These are phyloP conservation scores for Anableps anableps DNA, from an alignment of 2,797 vertebrate genomes.

Conservation along the genomic window DNA sequence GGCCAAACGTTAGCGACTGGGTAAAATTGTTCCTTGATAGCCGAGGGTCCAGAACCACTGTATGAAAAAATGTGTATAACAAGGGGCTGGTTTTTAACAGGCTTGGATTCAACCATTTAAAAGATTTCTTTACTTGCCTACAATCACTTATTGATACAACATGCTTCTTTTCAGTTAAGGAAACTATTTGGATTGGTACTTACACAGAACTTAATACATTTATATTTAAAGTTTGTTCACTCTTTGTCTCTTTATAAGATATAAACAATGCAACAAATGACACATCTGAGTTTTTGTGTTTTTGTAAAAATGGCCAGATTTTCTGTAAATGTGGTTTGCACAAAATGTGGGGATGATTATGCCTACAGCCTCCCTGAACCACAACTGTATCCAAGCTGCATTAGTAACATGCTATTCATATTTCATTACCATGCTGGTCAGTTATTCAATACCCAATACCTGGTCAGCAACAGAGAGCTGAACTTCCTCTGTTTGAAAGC, in stretches of 20 bases:
- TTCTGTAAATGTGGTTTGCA: constrained; percentile 10
- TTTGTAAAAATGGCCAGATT: background rate
- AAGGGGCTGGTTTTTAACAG: no score
- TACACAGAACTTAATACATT: background rate
- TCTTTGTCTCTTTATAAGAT: background rate
- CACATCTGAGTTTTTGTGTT: background rate
- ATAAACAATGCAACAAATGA: background rate
- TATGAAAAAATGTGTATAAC: no score
- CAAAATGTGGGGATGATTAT: constrained; percentile 33
- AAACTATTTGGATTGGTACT: background rate
- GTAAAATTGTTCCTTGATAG: no score
- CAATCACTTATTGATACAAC: background rate
- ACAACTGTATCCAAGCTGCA: constrained; percentile 36
- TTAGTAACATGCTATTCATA: constrained; percentile 53
- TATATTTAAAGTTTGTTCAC: background rate
- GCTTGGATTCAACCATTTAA: background rate
- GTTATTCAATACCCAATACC: constrained; percentile 66
- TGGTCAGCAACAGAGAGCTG: constrained; percentile 55
- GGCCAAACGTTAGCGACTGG: no score
- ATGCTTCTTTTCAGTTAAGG: background rate
- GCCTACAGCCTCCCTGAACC: constrained; percentile 32
- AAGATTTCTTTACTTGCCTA: background rate
- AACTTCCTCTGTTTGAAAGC: constrained; percentile 59
- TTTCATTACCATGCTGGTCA: constrained; percentile 55
- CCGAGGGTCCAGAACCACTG: no score